These are phyloP conservation scores for Aurelia aurita DNA, from an alignment of 30 jellyfish, hydroid and myxozoan species.

Conservation along the genomic window DNA sequence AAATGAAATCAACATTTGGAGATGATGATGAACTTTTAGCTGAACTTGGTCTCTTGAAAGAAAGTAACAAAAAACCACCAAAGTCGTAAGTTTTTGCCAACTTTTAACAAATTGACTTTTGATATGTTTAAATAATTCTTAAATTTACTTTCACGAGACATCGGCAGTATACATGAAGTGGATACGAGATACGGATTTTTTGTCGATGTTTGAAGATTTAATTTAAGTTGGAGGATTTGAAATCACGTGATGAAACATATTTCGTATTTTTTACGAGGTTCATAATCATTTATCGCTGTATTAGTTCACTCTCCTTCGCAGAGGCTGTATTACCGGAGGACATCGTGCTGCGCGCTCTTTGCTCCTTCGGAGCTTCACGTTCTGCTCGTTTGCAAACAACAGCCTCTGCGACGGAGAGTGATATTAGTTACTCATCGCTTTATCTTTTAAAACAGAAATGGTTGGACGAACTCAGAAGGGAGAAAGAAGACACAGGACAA, in stretches of 20 bases:
- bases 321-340: no score
- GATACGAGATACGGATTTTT: neutral
- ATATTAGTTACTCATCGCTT: neutral
- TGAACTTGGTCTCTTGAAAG: slow-evolving; percentile 79
- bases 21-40: slow-evolving; percentile 85
- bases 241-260: no score
- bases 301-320: no score
- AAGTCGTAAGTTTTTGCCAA: slow-evolving; percentile 1
- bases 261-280: no score
- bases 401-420: no score
- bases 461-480: slow-evolving; percentile 12
- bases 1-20: slow-evolving; percentile 5
- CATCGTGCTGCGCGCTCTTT: no score
- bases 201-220: no score
- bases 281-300: neutral
- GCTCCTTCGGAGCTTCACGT: no score
- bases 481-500: slow-evolving; percentile 19
- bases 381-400: no score
- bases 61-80: slow-evolving; percentile 54
- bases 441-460: slow-evolving; percentile 8
- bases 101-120: neutral
- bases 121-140: neutral
- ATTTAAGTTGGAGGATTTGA: no score
- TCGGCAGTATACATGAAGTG: no score
- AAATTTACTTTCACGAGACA: neutral